Base-by-base conservation (phyloP, 2,113 vertebrate species). In the Suncus etruscus region DNA sequence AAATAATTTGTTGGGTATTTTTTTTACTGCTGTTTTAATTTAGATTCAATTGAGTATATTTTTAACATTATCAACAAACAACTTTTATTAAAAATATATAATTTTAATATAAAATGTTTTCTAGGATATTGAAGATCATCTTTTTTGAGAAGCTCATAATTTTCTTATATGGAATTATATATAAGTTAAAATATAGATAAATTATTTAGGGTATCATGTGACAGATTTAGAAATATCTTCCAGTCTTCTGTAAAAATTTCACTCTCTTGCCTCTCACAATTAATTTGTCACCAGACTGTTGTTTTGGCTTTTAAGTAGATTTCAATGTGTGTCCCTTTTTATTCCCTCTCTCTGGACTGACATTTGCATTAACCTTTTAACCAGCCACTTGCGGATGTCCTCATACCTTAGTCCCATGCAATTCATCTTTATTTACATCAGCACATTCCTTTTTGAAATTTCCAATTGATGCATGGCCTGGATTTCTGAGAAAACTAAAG, bases 1-100 rank as follows among this genome's bases (percentile, higher is more conserved):
- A 79, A 77, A 6, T 66, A 20, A 61, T 54, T 54, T 54, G 18
- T 54, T 54, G 10, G 18, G 12, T 54, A 14, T 15, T 54, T 54
- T 89, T 87, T 86, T 58, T 18, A 73, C 90, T 68, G n/a, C 11
- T 70, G 86, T 86, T 89, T 95, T 75, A 79, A 65, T 86, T 89
- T 86, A 50, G 45, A 11, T 66, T 25, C 75, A 75, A 93, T 76
- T 51, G 65, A 24, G 54, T 58, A 80, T 27, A 29, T 79, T 20
- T 72, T 80, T 66, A 80, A 27, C 31, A 66, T 79, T 47, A 47
- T 0, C 48, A 61, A 82, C 45, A 0, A 61, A 82, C 45, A 0
- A 22, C 58, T 69, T 70, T 82, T 32, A 65, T 76, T 83, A 86
- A 51, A 73, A 47, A 70, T 86, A 31, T 92, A 2, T 68, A 87